Evolutionary conservation across 2,888 invertebrate species (phyloP).

Genomic region (Cosmia trapezina): DNA sequence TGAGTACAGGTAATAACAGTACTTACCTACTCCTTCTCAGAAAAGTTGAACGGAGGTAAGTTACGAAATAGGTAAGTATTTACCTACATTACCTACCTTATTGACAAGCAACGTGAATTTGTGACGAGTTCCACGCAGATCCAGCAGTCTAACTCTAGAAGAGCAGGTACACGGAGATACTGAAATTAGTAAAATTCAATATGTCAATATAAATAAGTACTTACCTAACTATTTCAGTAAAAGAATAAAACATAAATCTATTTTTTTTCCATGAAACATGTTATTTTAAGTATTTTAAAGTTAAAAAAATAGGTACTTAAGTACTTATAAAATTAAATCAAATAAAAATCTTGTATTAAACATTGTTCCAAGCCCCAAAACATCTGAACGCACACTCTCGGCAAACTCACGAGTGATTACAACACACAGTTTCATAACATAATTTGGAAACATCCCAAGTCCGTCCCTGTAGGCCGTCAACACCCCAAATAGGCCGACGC

Average conservation of each 20-base stretch:
- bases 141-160: not conserved
- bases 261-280: too few species aligned
- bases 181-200: constrained; percentile 13
- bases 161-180: not conserved
- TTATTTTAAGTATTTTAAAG: not conserved
- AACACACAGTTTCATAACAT: not conserved
- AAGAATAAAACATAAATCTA: not conserved
- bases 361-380: not conserved
- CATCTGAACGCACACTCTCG: not conserved
- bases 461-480: constrained; percentile 84
- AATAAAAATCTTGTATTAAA: not conserved
- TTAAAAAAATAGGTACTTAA: not conserved
- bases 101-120: not conserved
- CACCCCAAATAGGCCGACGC: constrained; percentile 89
- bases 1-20: not conserved
- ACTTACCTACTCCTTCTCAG: not conserved
- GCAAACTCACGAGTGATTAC: not conserved
- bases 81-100: constrained; percentile 26
- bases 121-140: not conserved
- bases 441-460: constrained; percentile 57
- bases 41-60: not conserved
- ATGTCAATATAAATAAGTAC: not conserved
- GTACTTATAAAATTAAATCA: not conserved
- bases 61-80: not conserved
- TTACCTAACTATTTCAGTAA: not conserved